These are phyloP conservation scores for Drosophila neotestacea DNA, from an alignment of 2,888 invertebrate genomes.

Conservation along the genomic window DNA sequence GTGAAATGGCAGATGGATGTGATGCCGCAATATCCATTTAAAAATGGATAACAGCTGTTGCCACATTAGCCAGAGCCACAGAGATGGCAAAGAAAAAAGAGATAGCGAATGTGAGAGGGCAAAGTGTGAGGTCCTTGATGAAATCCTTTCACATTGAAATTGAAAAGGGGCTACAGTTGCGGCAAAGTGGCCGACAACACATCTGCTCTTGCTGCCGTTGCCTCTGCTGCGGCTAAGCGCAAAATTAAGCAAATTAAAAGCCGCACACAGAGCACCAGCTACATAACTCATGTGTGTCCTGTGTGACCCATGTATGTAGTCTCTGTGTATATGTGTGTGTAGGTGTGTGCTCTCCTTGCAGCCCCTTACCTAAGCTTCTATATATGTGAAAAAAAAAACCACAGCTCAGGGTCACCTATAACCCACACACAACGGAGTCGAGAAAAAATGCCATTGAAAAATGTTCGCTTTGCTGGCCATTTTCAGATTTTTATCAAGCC, in stretches of 20 bases:
- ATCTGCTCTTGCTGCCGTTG: conserved; percentile 24
- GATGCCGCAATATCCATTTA: conserved; percentile 50
- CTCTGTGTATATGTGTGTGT: conserved; percentile 10
- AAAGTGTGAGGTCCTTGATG: conserved; percentile 36
- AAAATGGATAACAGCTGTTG: conserved; percentile 67
- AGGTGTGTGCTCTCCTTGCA: conserved; percentile 6
- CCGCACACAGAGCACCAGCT: conserved; percentile 70
- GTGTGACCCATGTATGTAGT: conserved; percentile 15
- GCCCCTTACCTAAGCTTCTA: conserved; percentile 32
- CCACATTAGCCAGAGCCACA: conserved; percentile 65
- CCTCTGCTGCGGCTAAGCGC: conserved; percentile 67
- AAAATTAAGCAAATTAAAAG: conserved; percentile 81
- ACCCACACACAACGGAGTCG: conserved; percentile 31
- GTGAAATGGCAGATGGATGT: conserved; percentile 19
- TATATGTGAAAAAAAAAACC: conserved; percentile 24
- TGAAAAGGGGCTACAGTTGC: conserved; percentile 51
- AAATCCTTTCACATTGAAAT: conserved; percentile 58
- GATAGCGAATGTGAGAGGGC: not conserved
- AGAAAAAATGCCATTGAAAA: conserved; percentile 71
- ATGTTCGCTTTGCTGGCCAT: conserved; percentile 66
- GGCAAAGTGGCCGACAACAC: conserved; percentile 39
- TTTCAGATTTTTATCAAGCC: conserved; percentile 76
- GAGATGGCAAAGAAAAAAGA: not conserved
- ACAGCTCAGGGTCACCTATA: conserved; percentile 70
- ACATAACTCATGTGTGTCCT: conserved; percentile 67